Conservation (phyloP, 2,888 invertebrate species). For the Deroplatys truncata region DNA sequence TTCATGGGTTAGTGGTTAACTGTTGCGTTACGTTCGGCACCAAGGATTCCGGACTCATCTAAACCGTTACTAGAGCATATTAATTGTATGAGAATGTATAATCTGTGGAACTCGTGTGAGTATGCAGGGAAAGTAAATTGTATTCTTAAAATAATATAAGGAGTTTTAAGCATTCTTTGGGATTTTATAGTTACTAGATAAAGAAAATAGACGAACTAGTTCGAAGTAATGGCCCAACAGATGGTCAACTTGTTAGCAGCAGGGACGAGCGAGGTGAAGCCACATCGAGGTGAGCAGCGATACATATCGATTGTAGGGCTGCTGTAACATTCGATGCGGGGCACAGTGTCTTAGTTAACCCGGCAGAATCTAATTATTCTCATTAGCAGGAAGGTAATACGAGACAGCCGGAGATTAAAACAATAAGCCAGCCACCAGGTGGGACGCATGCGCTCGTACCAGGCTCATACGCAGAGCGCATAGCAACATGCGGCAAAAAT, state of each 20-base stretch:
- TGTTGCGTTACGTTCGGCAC: too few species aligned
- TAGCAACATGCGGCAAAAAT: too few species aligned
- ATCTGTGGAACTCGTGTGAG: too few species aligned
- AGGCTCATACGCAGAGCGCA: too few species aligned
- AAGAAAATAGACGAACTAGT: not conserved
- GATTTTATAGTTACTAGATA: too few species aligned
- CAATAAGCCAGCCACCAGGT: not conserved
- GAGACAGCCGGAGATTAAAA: conserved; percentile 7
- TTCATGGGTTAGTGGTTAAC: too few species aligned
- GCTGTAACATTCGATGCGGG: not conserved
- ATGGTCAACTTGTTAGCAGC: not conserved
- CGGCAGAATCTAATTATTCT: conserved; percentile 18
- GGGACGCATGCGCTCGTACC: not conserved
- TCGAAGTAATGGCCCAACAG: not conserved
- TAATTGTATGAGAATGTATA: too few species aligned
- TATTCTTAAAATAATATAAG: too few species aligned
- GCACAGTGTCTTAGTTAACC: not conserved
- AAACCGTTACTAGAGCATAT: too few species aligned
- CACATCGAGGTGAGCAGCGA: not conserved
- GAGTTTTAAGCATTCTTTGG: too few species aligned
- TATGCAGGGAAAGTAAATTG: too few species aligned
- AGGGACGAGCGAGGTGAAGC: not conserved
- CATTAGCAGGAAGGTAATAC: conserved; percentile 19
- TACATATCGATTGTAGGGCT: not conserved
- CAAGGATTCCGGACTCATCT: too few species aligned